Evolutionary conservation across 1,140 invertebrate genomes (phyloP).

Genomic region (Sycobia sp.): DNA sequence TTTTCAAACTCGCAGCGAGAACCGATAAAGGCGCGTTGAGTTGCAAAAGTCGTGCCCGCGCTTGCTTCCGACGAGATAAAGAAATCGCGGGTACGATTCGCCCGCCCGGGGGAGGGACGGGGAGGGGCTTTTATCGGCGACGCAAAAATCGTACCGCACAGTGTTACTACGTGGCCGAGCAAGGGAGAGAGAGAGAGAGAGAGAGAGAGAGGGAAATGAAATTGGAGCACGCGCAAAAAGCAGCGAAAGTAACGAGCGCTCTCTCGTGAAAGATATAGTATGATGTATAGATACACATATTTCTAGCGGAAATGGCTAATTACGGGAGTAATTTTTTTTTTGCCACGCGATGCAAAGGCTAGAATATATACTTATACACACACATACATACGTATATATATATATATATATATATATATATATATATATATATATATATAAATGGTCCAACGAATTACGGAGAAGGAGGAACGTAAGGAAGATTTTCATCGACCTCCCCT

Average conservation of each 20-base stretch:
- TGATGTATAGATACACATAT: slow-evolving; percentile 11
- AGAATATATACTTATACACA: slow-evolving; percentile 29
- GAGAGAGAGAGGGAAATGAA: slow-evolving; percentile 25
- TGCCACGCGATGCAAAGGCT: slow-evolving; percentile 22
- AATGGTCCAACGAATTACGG: too few species aligned
- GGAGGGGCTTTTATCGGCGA: too few species aligned
- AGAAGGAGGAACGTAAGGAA: too few species aligned
- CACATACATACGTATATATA: background rate
- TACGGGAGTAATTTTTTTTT: slow-evolving; percentile 29
- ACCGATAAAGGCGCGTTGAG: background rate
- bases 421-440: too few species aligned
- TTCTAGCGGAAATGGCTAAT: slow-evolving; percentile 26
- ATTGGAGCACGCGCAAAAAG: slow-evolving; percentile 13
- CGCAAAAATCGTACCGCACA: background rate
- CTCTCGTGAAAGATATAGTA: too few species aligned
- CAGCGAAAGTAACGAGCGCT: slow-evolving; percentile 30
- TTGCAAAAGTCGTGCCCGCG: background rate
- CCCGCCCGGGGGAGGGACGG: background rate
- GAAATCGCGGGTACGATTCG: slow-evolving; percentile 2
- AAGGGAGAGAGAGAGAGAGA: too few species aligned
- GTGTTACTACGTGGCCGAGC: too few species aligned
- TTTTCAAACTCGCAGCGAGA: background rate
- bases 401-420: too few species aligned
- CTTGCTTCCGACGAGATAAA: slow-evolving; percentile 14
- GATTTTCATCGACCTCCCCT: too few species aligned